Evolutionary conservation across 2,113 vertebrate species (phyloP).

Genomic region (Pycnonotus jocosus): DNA sequence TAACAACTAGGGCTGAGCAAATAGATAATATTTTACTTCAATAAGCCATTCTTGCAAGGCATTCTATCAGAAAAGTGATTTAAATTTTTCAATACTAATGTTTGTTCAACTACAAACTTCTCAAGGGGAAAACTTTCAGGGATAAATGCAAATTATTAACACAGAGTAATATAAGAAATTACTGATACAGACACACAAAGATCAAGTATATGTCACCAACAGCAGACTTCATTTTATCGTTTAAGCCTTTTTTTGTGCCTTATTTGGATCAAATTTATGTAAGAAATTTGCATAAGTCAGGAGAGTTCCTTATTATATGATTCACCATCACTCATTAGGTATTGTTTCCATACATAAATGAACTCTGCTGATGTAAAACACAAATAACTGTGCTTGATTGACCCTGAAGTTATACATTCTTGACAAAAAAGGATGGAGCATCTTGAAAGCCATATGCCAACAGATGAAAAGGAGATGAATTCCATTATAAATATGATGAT

Average conservation of each 20-base stretch:
- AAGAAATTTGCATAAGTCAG: conserved; percentile 25
- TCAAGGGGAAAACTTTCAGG: neutral
- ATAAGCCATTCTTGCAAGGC: neutral
- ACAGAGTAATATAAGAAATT: neutral
- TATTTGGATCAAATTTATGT: neutral
- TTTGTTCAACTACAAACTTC: neutral
- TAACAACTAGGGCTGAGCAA: neutral
- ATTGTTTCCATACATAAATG: neutral
- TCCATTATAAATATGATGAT: neutral
- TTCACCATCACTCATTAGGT: neutral
- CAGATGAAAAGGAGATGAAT: conserved; percentile 1
- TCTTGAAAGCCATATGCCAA: conserved; percentile 31
- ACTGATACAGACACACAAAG: neutral
- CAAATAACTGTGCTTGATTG: neutral
- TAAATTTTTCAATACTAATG: neutral
- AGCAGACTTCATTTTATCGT: neutral
- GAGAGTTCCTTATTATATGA: neutral
- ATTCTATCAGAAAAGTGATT: neutral
- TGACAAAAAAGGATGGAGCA: neutral
- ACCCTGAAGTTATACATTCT: neutral
- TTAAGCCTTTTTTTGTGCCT: neutral
- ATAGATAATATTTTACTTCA: neutral
- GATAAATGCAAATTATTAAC: neutral
- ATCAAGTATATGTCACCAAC: neutral
- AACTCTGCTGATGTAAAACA: conserved; percentile 4